Evolutionary conservation across 2,797 vertebrate species (phyloP), one percentile per base, ranked within the genome.

Genomic region (Sebastes nivosus): DNA sequence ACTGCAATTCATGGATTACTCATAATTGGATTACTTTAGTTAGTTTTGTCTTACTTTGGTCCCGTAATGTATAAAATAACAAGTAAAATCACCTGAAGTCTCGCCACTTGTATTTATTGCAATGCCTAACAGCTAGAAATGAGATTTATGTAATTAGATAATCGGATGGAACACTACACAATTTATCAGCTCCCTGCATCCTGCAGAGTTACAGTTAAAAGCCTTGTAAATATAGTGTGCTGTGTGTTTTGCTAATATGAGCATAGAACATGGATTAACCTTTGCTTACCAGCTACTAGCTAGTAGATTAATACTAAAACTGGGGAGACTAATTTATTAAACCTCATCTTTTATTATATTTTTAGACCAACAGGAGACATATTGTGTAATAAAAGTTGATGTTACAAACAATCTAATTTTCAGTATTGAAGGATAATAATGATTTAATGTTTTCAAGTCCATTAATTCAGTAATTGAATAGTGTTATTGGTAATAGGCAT

Each of bases 21-120:
- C 58, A 75, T 89, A 90, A 89, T 90, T 89, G 84, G 88, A 91
- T 90, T 90, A 87, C 72, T 85, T 86, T 67, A 70, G 80, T 79
- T 83, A 80, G 57, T 80, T 85, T 67, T 86, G 68, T 81, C 54
- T 76, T 64, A 7, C 32, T 79, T 80, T 74, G 38, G 55, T 73
- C 22, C 7, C 1, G 5, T 76, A 55, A 81, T 72, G 6, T 64
- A 24, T 58, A 71, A 64, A 74, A 82, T 67, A 82, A 76, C 71
- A 30, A 78, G 8, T 59, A 24, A 82, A 52, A 64, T 69, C 22
- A 72, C n/a, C 9, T 24, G 4, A 32, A 67, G 11, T 68, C n/a
- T 65, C 5, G 24, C 8, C 27, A 6, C 6, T 70, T 61, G 20
- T 46, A 54, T n/a, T 10, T 34, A 9, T 13, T 52, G 18, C 16